phyloP scores from a whole-genome alignment of 2,113 vertebrate genomes.

The Thalassarche chlororhynchos region DNA sequence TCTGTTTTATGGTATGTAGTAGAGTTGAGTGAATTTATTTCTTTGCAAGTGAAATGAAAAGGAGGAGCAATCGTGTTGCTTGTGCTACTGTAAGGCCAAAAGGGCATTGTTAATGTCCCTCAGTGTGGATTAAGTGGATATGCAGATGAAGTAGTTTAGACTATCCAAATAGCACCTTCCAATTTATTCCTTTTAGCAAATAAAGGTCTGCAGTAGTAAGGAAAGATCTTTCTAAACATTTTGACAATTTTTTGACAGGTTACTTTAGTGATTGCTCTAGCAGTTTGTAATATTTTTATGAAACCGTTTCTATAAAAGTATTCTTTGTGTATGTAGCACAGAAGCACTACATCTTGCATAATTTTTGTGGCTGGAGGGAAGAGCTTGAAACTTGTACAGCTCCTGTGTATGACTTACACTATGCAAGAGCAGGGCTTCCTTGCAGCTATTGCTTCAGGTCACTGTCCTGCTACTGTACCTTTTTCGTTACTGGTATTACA shows the following conservation, averaged over 20 bases:
- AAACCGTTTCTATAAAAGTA: background rate
- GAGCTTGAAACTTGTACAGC: background rate
- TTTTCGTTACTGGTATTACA: background rate
- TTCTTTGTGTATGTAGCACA: slow-evolving; percentile 2
- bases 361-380: slow-evolving; percentile 16
- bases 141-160: background rate
- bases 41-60: background rate
- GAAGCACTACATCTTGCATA: background rate
- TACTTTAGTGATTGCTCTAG: slow-evolving; percentile 19
- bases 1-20: background rate
- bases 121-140: background rate
- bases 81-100: background rate
- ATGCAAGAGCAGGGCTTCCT: background rate
- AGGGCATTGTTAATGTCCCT: background rate
- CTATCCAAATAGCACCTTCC: background rate
- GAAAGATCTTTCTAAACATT: slow-evolving; percentile 30
- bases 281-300: slow-evolving; percentile 20
- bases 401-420: background rate
- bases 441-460: background rate
- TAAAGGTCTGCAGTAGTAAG: slow-evolving; percentile 7
- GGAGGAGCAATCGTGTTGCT: background rate
- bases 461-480: background rate
- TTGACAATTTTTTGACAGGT: slow-evolving; percentile 43
- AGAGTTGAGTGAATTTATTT: background rate
- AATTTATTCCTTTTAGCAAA: background rate